These are phyloP conservation scores for Acleris emargana DNA, from an alignment of 2,888 invertebrate species.

Conservation along the genomic window DNA sequence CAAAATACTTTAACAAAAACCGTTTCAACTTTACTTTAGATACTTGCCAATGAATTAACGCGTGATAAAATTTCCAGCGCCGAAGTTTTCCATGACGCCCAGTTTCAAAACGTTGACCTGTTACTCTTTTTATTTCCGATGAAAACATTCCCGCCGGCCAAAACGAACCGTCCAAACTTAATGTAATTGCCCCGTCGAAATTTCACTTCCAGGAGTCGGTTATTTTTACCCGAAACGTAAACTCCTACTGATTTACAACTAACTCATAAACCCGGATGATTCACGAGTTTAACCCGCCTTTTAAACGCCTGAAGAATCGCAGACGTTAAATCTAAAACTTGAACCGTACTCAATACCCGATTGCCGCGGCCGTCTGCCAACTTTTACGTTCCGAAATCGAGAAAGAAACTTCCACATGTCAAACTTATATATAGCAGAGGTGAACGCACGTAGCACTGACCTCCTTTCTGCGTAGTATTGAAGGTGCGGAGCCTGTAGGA, in stretches of 20 bases:
- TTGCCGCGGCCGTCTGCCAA: constrained; percentile 67
- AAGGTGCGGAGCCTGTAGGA: constrained; percentile 96
- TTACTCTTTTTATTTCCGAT: constrained; percentile 18
- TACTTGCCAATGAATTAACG: background rate
- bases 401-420: constrained; percentile 61
- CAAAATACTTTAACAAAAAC: background rate
- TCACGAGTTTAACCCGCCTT: constrained; percentile 64
- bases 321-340: constrained; percentile 41
- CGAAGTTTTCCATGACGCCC: constrained; percentile 33
- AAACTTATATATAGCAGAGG: constrained; percentile 48
- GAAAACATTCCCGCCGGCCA: constrained; percentile 10
- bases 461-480: constrained; percentile 95
- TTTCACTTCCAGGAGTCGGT: constrained; percentile 40
- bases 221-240: constrained; percentile 73
- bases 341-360: constrained; percentile 13
- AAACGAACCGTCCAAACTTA: constrained; percentile 20
- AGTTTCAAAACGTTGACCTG: background rate
- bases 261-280: constrained; percentile 68
- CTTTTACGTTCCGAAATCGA: constrained; percentile 58
- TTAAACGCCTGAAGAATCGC: constrained; percentile 49
- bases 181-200: constrained; percentile 23
- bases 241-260: constrained; percentile 68
- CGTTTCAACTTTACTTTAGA: background rate
- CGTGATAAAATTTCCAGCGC: constrained; percentile 14
- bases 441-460: constrained; percentile 82